Evolutionary conservation across 23 tunicate species (phyloP), one percentile per base, ranked within the genome.

Genomic region (Trididemnum nubilum): DNA sequence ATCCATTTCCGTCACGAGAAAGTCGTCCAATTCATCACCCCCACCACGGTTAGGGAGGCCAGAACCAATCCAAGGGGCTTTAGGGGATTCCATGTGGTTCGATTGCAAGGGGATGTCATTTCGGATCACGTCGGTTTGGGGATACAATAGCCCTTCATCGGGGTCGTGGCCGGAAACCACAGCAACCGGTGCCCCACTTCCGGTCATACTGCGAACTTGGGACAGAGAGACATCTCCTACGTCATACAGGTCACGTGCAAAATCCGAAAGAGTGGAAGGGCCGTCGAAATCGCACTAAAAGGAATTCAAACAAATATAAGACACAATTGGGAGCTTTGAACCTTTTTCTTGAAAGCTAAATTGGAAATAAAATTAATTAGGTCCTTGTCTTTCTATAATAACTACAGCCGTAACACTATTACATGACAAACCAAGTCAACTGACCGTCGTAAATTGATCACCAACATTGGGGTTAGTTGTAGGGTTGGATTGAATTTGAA

Each of bases 171-270:
- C 67, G 5, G 67, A 12, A 21, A 24, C 29, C 31, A 37, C 38
- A 5, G 59, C 59, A 38, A 38, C 78, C 19, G 78, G 29, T 2
- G 58, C 58, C 30, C 32, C 58, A 9, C 28, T 38, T 39, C 78
- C 78, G 19, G 78, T 73, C 9, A 81, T 81, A 27, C 34, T 44
- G 2, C 33, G 77, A 24, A 81, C 85, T 1, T 81, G 77, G 4
- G 64, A 26, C 37, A 81, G 25, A 5, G 85, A 51, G 5, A 81
- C 77, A 1, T 81, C 85, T 2, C 85, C 85, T 22, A 81, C 39
- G 19, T 81, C 37, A 25, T 65, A 81, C 1, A 81, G 77, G 38
- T 81, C 85, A 35, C 54, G 73, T 1, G 85, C 73, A 38, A 81
- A 81, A 81, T 65, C 85, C 22, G 85, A 81, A 51, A 77, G 67